Base-by-base conservation (phyloP, 64 coral and sea anemone genomes). In the Hydrozoanthus tunicans region DNA sequence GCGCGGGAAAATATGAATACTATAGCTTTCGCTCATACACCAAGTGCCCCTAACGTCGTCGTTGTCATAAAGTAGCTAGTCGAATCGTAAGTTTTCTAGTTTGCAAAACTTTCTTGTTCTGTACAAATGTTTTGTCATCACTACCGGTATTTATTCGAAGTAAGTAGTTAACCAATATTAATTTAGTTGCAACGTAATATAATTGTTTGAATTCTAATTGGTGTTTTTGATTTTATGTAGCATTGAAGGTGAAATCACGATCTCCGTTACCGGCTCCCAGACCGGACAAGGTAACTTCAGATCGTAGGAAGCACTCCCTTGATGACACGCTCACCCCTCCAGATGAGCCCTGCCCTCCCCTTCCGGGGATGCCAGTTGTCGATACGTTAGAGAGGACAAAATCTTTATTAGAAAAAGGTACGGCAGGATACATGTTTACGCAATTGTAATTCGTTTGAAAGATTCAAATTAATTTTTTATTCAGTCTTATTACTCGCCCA, bases 281-380 rank as follows among this genome's bases (percentile, higher is more conserved):
- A 32, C 81, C 26, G 25, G 81, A 86, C 5, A 86, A 72, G n/a
- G 9, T 86, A 26, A 57, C 66, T 26, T 17, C 11, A 56, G 66
- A 32, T 86, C 6, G 72, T 24, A 86, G 83, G 20, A 73, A 86
- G 56, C 17, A 73, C 53, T 86, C 83, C 4, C 15, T 86, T 23
- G 66, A 79, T 2, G 77, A 86, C 20, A 58, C 23, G 51, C 64
- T 86, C 9, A 12, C n/a, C 13, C 82, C 82, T 5, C 82, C 82
- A 57, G 82, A 86, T 10, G 82, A 86, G 24, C 82, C 82, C 7
- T 86, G 82, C 65, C 82, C 82, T 86, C 82, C 82, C 82, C 82
- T 86, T 53, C 83, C 83, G 26, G 83, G 83, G 23, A 86, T 72
- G 83, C 83, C 83, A 24, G 52, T 86, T 57, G 53, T 72, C 5